phyloP scores from a whole-genome alignment of 2,113 vertebrate species.

The Halichoeres trimaculatus region DNA sequence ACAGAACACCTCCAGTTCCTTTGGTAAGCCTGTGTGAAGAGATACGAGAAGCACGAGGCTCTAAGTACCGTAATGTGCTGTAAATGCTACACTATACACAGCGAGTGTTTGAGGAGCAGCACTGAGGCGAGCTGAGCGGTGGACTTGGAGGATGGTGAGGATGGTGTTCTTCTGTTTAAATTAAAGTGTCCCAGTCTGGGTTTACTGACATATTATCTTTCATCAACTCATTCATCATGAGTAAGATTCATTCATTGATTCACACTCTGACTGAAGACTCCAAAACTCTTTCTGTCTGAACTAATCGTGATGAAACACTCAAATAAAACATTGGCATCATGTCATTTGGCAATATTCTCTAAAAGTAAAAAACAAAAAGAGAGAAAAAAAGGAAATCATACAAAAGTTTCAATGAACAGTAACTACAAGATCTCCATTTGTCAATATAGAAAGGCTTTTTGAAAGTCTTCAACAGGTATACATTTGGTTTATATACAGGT shows the following conservation, averaged over 20 bases:
- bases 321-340: constrained; percentile 70
- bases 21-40: constrained; percentile 34
- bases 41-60: background rate
- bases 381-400: constrained; percentile 58
- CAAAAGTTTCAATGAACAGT: constrained; percentile 63
- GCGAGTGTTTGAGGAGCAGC: constrained; percentile 6
- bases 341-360: constrained; percentile 79
- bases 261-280: constrained; percentile 17
- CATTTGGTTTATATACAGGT: constrained; percentile 75
- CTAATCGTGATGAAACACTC: constrained; percentile 39
- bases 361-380: constrained; percentile 50
- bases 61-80: background rate
- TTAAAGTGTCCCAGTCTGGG: background rate
- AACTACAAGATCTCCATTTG: constrained; percentile 77
- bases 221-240: constrained; percentile 7
- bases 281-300: constrained; percentile 11
- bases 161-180: constrained; percentile 11
- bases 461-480: constrained; percentile 58
- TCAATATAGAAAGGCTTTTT: constrained; percentile 78
- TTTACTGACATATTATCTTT: constrained; percentile 3
- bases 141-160: background rate
- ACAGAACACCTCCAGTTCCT: constrained; percentile 24
- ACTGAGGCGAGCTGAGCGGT: constrained; percentile 2
- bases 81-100: background rate
- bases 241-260: constrained; percentile 17